These are phyloP conservation scores for Gryon sp. DNA, from an alignment of 1,140 invertebrate genomes.

Conservation along the genomic window DNA sequence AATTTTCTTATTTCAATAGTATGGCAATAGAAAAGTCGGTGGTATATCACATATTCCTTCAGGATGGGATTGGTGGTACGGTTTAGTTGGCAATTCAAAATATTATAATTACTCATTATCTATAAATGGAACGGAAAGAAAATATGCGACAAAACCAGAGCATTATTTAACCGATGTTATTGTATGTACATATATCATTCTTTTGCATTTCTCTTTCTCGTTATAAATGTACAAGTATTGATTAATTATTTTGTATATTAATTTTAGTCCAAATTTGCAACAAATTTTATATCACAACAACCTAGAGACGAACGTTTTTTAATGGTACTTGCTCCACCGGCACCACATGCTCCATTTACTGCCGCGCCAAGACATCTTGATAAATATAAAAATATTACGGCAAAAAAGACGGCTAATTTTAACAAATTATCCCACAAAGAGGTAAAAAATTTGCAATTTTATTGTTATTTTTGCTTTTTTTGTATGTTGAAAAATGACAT, in stretches of 20 bases:
- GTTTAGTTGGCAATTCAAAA: constrained; percentile 89
- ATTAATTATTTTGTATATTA: no score
- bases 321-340: constrained; percentile 91
- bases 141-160: constrained; percentile 80
- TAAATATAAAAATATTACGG: constrained; percentile 82
- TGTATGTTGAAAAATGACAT: no score
- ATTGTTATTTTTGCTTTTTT: no score
- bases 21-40: constrained; percentile 74
- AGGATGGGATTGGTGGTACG: constrained; percentile 91
- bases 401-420: constrained; percentile 86
- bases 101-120: constrained; percentile 95
- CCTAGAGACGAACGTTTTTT: constrained; percentile 83
- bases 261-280: constrained; percentile 33
- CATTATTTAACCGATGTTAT: constrained; percentile 93
- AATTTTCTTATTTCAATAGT: constrained; percentile 25
- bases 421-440: constrained; percentile 81
- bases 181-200: constrained; percentile 83
- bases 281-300: constrained; percentile 80
- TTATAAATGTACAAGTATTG: no score
- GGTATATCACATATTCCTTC: constrained; percentile 85
- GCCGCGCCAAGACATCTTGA: constrained; percentile 86
- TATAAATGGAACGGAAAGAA: constrained; percentile 85
- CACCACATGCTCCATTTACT: constrained; percentile 91
- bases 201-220: no score
- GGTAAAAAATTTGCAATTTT: constrained; percentile 30